Evolutionary conservation across 2,888 invertebrate species (phyloP), one percentile per base, ranked within the genome.

Genomic region (Drosophila trichaetosa): DNA sequence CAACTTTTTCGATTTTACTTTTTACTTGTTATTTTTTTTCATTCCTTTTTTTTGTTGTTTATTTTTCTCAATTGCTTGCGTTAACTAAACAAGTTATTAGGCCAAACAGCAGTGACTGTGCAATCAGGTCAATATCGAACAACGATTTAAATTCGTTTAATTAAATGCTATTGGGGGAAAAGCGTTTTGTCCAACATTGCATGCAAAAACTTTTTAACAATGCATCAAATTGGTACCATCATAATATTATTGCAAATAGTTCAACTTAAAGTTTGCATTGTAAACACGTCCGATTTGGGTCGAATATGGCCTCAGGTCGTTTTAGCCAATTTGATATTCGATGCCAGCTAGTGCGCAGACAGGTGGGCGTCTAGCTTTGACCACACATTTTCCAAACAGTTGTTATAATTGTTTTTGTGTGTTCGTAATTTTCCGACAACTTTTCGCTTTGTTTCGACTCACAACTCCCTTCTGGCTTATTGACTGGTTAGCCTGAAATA

Each of bases 81-180:
- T 65, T 62, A 80, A 75, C 82, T 77, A 77, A 59, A 79, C 75
- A 83, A 84, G 69, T 87, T 87, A 58, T 70, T 16, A 18, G 49
- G 29, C 58, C 52, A 40, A 48, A 24, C 11, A 48, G 36, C 62
- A 58, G 60, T 31, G 49, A 48, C 59, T 73, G 59, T 42, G 49
- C 51, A 62, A 36, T 40, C 57, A 29, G 13, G n/a, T 60, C 36
- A 36, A 48, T 49, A 31, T 21, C n/a, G 34, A 38, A 18, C 11
- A 75, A 54, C 69, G 69, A 63, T 84, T 70, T 64, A 73, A 81
- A 60, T 69, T 52, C 69, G 49, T 69, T 79, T 73, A 85, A 85
- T 85, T 77, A 74, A 79, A 61, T 60, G 65, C 60, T 38, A 42
- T 68, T 59, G 51, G 49, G 65, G 56, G 36, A 49, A 48, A 49